phyloP scores from a whole-genome alignment of 2,113 vertebrate genomes.

The human region GRCh38 chr5:1008001-1008500 shows the following conservation, averaged over 20 bases:
- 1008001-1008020: not conserved
- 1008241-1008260: not conserved
- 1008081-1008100: not conserved
- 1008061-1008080: too few relatives aligned
- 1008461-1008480: not conserved
- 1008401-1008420: rapidly evolving
- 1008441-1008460: not conserved
- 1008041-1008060: not conserved
- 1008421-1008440: not conserved
- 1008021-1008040: rapidly evolving
- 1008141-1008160: too few relatives aligned
- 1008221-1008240: not conserved
- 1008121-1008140: not conserved
- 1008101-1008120: not conserved
- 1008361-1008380: not conserved
- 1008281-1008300: not conserved
- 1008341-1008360: not conserved
- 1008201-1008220: not conserved
- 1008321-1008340: not conserved
- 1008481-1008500: too few relatives aligned
- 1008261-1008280: not conserved
- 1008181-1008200: not conserved
- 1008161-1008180: not conserved
- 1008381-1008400: too few relatives aligned
- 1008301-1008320: too few relatives aligned